Evolutionary conservation across 2,888 invertebrate species (phyloP).

Genomic region (Drosophila dives): DNA sequence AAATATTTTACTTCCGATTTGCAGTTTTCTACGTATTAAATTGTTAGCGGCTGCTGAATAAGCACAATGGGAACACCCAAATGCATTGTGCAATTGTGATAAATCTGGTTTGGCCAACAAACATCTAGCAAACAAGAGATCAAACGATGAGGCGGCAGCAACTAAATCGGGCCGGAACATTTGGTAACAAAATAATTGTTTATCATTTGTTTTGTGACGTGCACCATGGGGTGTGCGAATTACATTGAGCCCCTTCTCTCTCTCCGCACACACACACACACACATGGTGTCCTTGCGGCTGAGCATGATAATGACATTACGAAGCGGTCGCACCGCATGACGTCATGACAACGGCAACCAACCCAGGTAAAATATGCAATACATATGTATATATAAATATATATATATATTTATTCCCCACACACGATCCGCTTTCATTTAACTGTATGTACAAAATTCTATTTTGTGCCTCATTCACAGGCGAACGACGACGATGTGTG

Average conservation of each 20-base stretch:
- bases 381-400: constrained; percentile 1
- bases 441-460: constrained; percentile 35
- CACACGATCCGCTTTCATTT: constrained; percentile 38
- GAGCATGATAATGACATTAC: constrained; percentile 79
- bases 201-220: constrained; percentile 81
- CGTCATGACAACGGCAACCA: constrained; percentile 59
- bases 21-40: constrained; percentile 76
- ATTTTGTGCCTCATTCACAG: constrained; percentile 55
- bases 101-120: constrained; percentile 62
- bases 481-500: constrained; percentile 18
- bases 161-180: constrained; percentile 47
- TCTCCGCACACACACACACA: not conserved
- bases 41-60: constrained; percentile 62
- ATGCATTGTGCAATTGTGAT: constrained; percentile 62
- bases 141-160: constrained; percentile 61
- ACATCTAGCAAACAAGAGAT: constrained; percentile 55
- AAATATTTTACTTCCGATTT: constrained; percentile 71
- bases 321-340: constrained; percentile 70
- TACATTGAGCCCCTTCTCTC: constrained; percentile 17
- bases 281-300: constrained; percentile 51
- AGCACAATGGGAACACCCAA: constrained; percentile 77
- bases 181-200: constrained; percentile 74
- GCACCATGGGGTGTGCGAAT: constrained; percentile 68
- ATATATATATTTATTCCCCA: constrained; percentile 1
- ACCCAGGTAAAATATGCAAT: constrained; percentile 49